Percentiles rank a stretch among this genome's conserved stretches.
Conservation (phyloP, 1,140 invertebrate genomes). For the Halesus radiatus region DNA sequence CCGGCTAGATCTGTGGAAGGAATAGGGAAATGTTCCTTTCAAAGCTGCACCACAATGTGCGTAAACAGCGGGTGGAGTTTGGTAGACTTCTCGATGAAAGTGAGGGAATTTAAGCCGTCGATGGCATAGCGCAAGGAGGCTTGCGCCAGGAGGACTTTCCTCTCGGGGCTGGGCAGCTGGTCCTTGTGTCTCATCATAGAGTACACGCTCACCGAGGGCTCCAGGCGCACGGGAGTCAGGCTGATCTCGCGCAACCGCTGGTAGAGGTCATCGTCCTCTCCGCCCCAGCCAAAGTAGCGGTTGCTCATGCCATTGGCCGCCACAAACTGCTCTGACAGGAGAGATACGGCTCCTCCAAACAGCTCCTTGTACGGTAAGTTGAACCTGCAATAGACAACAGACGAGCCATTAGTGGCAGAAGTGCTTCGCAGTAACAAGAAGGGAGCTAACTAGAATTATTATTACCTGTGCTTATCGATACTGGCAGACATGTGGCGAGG, state of each 20-base stretch:
- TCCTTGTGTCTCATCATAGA: slow-evolving; percentile 83
- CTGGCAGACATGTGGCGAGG: slow-evolving; percentile 95
- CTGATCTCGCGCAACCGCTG: slow-evolving; percentile 70
- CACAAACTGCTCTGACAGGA: slow-evolving; percentile 80
- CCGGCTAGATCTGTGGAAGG: too few relatives aligned
- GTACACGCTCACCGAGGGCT: slow-evolving; percentile 80
- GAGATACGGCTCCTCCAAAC: slow-evolving; percentile 84
- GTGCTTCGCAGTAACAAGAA: too few relatives aligned
- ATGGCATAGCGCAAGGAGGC: slow-evolving; percentile 71
- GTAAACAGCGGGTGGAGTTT: slow-evolving; percentile 73
- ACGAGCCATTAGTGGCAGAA: not conserved
- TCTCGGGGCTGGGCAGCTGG: slow-evolving; percentile 67
- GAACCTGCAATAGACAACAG: slow-evolving; percentile 71
- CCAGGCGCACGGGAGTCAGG: slow-evolving; percentile 78
- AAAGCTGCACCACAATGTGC: slow-evolving; percentile 72
- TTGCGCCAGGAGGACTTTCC: slow-evolving; percentile 61
- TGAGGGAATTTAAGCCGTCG: slow-evolving; percentile 81
- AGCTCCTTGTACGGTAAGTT: slow-evolving; percentile 81
- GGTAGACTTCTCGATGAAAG: slow-evolving; percentile 73
- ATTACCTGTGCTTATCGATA: slow-evolving; percentile 84
- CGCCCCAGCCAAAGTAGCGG: slow-evolving; percentile 89
- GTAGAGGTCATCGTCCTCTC: slow-evolving; percentile 93
- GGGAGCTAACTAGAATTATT: too few relatives aligned
- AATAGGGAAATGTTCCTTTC: slow-evolving; percentile 42
- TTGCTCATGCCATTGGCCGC: slow-evolving; percentile 94